Evolutionary conservation across 2,888 invertebrate species (phyloP).

Genomic region (Phortica magna): DNA sequence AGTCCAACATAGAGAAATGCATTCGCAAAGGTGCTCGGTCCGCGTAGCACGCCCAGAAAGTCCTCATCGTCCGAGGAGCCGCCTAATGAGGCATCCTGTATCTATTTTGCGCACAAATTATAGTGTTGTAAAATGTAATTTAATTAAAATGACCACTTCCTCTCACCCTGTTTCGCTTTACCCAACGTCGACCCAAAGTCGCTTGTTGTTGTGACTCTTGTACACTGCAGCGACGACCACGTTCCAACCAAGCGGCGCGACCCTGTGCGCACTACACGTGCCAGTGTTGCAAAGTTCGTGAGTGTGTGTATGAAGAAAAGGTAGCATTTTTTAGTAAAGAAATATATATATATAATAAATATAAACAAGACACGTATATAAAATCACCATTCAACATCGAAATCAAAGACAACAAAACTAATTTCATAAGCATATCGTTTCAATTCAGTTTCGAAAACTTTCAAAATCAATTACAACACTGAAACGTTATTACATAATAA

Average conservation of each 20-base stretch:
- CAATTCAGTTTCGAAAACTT: conserved; percentile 8
- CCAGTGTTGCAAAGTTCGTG: conserved; percentile 33
- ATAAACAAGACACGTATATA: conserved; percentile 12
- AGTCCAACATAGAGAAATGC: conserved; percentile 91
- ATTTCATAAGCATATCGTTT: conserved; percentile 23
- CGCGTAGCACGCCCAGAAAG: conserved; percentile 82
- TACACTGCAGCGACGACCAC: conserved; percentile 83
- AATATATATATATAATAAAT: neutral
- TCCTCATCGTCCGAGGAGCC: conserved; percentile 88
- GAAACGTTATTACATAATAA: conserved; percentile 52
- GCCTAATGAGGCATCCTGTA: conserved; percentile 90
- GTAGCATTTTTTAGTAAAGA: neutral
- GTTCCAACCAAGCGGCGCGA: conserved; percentile 90
- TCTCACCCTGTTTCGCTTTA: conserved; percentile 90
- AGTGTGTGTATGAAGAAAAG: conserved; percentile 4
- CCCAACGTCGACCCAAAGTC: conserved; percentile 87
- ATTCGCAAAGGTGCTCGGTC: conserved; percentile 90
- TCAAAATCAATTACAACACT: conserved; percentile 62
- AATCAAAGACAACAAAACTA: conserved; percentile 30
- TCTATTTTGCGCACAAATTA: conserved; percentile 79
- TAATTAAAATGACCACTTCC: conserved; percentile 37
- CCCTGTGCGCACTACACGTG: conserved; percentile 86
- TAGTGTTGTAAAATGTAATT: conserved; percentile 43
- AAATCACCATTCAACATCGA: conserved; percentile 17
- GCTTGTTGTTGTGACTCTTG: conserved; percentile 83